Conservation (phyloP, 2,797 vertebrate species). For the Scolopax rusticola region DNA sequence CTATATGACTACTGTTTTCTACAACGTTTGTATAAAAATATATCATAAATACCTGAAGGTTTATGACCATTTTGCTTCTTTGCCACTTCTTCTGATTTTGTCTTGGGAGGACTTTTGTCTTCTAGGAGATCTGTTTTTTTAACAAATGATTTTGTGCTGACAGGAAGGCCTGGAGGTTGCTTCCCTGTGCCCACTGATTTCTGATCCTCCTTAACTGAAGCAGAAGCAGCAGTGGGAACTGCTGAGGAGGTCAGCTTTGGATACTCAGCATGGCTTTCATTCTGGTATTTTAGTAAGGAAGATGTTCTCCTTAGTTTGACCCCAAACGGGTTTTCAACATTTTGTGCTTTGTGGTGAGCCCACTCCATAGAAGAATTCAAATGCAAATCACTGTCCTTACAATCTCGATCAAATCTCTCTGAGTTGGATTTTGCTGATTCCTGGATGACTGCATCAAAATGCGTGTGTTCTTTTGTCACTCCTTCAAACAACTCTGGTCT, state of each 20-base stretch:
- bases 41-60: conserved; percentile 64
- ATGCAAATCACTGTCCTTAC: background rate
- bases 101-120: conserved; percentile 62
- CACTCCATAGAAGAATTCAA: background rate
- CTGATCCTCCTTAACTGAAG: conserved; percentile 3
- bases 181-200: background rate
- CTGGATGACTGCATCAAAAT: conserved; percentile 20
- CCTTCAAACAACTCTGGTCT: conserved; percentile 65
- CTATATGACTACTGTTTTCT: background rate
- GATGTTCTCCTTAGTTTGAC: conserved; percentile 85
- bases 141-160: conserved; percentile 61
- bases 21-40: background rate
- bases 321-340: conserved; percentile 84
- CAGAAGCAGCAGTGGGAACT: background rate
- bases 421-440: background rate
- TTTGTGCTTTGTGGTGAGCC: conserved; percentile 46
- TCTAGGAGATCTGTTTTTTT: conserved; percentile 69
- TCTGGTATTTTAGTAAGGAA: conserved; percentile 78
- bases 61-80: conserved; percentile 43
- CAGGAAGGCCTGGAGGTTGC: background rate
- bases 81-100: conserved; percentile 53
- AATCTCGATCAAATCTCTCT: conserved; percentile 27
- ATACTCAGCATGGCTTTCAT: conserved; percentile 62
- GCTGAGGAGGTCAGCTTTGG: background rate
- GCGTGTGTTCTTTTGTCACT: background rate